A percentile compares a stretch with the other conserved stretches of the same genome.
phyloP scores from a whole-genome alignment of 1,140 invertebrate species.

The Himalopsyche phryganea region DNA sequence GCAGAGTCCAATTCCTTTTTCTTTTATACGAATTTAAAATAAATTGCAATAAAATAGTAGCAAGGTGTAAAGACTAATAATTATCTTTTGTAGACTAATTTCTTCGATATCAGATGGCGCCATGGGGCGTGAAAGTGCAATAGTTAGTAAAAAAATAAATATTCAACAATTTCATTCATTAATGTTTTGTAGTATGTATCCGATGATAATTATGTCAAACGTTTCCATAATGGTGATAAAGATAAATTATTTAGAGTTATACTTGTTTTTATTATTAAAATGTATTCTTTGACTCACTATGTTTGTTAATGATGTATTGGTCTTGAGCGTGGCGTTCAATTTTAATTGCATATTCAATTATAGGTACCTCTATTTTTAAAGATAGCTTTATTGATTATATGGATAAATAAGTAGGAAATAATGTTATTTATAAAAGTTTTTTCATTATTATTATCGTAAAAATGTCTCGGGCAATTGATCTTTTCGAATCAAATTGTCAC shows the following conservation, averaged over 20 bases:
- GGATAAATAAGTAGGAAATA: no score
- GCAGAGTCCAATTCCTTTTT: no score
- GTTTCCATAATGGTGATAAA: background rate
- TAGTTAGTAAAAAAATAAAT: background rate
- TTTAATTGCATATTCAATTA: background rate
- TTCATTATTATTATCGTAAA: no score
- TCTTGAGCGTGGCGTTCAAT: background rate
- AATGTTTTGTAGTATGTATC: background rate
- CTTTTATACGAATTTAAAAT: no score
- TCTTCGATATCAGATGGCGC: no score
- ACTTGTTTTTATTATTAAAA: background rate
- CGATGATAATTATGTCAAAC: background rate
- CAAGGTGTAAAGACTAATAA: no score
- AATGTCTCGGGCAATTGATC: no score
- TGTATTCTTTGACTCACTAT: background rate
- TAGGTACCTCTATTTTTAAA: background rate
- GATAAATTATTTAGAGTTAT: constrained; percentile 6
- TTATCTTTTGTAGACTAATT: no score
- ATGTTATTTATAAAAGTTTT: no score
- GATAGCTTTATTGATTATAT: background rate
- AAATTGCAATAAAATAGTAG: no score
- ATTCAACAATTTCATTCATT: background rate
- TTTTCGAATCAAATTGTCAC: no score
- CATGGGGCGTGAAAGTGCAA: background rate
- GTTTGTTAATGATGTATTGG: background rate